Evolutionary conservation across 2,797 vertebrate genomes (phyloP).

Genomic region (Pipistrellus nathusii): DNA sequence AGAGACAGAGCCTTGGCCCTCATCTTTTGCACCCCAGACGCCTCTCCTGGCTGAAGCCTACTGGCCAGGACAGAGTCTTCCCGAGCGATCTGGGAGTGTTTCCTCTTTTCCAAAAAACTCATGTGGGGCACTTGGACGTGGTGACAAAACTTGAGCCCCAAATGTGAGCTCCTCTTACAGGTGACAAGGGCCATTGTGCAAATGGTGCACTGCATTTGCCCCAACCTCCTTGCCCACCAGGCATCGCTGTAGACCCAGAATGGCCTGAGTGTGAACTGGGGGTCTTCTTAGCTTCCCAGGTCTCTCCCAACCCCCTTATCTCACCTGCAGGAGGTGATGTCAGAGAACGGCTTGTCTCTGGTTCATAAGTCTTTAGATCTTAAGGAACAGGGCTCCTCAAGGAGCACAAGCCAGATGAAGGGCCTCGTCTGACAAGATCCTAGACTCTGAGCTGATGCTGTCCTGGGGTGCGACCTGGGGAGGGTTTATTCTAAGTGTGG

Average conservation of each 20-base stretch:
- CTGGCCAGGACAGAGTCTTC: background rate
- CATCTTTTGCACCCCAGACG: background rate
- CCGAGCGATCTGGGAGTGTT: background rate
- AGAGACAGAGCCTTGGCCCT: background rate
- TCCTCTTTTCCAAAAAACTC: background rate
- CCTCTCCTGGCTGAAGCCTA: background rate
- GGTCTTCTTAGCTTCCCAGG: fast-evolving
- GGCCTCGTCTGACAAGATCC: background rate
- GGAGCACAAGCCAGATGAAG: background rate
- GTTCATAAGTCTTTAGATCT: background rate
- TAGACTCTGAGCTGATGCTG: no score
- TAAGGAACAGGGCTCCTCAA: no score
- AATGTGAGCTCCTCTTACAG: background rate
- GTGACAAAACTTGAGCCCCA: background rate
- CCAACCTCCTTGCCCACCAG: background rate
- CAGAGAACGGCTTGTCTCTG: background rate
- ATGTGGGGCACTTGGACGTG: no score
- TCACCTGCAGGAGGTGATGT: background rate
- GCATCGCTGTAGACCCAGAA: background rate
- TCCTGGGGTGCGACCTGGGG: no score
- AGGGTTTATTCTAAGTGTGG: background rate
- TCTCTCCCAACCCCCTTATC: background rate
- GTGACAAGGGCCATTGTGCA: background rate
- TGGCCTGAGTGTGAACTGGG: background rate
- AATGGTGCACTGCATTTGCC: background rate